A percentile compares a stretch with the other conserved stretches of the same genome.
These are phyloP conservation scores for Lordiphosa andalusiaca DNA, from an alignment of 2,888 invertebrate species.

Conservation along the genomic window DNA sequence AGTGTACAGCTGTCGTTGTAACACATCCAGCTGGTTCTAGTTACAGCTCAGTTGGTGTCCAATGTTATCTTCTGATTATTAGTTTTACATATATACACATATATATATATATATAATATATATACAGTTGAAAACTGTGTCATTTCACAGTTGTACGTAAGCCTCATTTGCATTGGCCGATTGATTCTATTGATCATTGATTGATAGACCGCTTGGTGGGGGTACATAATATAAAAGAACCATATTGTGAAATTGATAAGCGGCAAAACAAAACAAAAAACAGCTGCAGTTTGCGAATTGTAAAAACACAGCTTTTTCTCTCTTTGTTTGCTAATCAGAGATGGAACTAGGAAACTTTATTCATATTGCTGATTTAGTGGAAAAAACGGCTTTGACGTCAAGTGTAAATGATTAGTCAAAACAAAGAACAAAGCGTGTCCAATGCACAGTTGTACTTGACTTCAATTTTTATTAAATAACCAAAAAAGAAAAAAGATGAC, in stretches of 20 bases:
- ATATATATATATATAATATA: too few relatives aligned
- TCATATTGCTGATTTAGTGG: constrained; percentile 4
- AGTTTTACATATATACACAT: too few relatives aligned
- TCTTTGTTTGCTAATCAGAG: constrained; percentile 7
- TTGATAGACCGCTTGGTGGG: constrained; percentile 18
- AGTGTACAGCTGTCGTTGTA: constrained; percentile 1
- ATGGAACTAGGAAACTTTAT: constrained; percentile 6
- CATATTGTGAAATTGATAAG: constrained; percentile 16
- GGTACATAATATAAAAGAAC: constrained; percentile 19
- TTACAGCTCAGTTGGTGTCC: not conserved
- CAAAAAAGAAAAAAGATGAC: not conserved
- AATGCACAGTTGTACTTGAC: constrained; percentile 11
- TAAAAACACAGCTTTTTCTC: constrained; percentile 2
- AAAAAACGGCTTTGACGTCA: constrained; percentile 8
- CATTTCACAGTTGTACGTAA: constrained; percentile 32
- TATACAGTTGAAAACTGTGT: constrained; percentile 22
- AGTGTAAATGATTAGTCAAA: not conserved
- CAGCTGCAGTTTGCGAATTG: constrained; percentile 6
- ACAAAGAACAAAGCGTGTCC: constrained; percentile 3
- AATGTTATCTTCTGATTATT: constrained; percentile 7
- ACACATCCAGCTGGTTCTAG: constrained; percentile 1
- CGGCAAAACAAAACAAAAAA: not conserved
- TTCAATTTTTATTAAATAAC: constrained; percentile 8
- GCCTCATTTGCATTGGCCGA: constrained; percentile 29
- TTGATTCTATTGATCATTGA: constrained; percentile 26